A percentile compares a stretch with the other conserved stretches of the same genome.
phyloP scores from a whole-genome alignment of 2,888 invertebrate genomes.

The Ernsta delagoae region DNA sequence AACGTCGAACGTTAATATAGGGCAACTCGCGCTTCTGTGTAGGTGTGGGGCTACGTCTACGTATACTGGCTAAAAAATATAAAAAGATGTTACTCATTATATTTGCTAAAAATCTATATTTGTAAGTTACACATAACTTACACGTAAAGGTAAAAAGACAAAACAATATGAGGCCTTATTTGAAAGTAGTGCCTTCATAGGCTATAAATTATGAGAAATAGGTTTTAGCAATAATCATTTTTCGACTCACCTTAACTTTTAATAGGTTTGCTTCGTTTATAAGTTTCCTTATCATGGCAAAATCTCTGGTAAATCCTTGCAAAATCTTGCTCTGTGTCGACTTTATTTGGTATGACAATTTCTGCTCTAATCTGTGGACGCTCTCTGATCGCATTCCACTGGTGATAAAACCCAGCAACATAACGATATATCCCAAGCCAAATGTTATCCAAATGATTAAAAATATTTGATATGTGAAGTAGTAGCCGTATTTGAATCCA shows the following conservation, averaged over 20 bases:
- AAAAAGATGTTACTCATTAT: background rate
- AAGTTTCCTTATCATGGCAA: conserved; percentile 89
- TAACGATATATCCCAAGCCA: conserved; percentile 95
- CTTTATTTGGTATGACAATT: conserved; percentile 90
- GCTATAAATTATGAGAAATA: too few species aligned
- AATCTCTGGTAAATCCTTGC: conserved; percentile 90
- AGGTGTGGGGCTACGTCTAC: conserved; percentile 82
- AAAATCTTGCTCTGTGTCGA: conserved; percentile 91
- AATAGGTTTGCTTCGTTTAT: conserved; percentile 93
- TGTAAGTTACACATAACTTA: too few species aligned
- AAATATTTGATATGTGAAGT: conserved; percentile 91
- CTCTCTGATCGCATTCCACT: conserved; percentile 90
- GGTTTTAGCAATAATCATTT: too few species aligned
- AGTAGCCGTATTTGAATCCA: conserved; percentile 85
- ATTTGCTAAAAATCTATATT: too few species aligned
- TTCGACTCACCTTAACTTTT: conserved; percentile 88
- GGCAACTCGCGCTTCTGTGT: conserved; percentile 88
- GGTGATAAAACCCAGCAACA: conserved; percentile 94
- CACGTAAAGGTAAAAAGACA: too few species aligned
- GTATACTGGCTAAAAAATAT: conserved; percentile 88
- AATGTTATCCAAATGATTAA: conserved; percentile 96
- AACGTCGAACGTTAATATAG: conserved; percentile 88
- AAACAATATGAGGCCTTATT: too few species aligned
- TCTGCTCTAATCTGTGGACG: conserved; percentile 90
- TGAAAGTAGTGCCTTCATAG: too few species aligned